These are phyloP conservation scores for Cricetomys ansorgei DNA, from an alignment of 2,113 vertebrate species.

Conservation along the genomic window DNA sequence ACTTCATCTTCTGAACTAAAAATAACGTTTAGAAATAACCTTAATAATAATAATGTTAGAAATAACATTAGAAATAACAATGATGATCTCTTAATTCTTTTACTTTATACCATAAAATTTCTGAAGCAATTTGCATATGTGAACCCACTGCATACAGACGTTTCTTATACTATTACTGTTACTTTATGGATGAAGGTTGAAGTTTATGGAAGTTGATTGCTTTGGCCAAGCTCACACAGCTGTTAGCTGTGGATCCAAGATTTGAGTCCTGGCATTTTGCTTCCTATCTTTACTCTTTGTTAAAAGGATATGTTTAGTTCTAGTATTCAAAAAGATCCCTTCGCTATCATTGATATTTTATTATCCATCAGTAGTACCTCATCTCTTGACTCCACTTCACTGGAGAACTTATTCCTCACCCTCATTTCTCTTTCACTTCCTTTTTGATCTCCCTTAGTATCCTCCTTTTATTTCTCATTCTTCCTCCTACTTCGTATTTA, in stretches of 20 bases:
- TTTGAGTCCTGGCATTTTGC: neutral
- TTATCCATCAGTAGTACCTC: neutral
- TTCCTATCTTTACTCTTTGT: neutral
- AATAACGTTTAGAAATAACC: constrained; percentile 26
- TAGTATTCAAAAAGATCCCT: neutral
- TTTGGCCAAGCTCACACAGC: neutral
- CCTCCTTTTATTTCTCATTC: neutral
- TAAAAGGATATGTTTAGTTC: neutral
- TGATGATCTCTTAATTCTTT: neutral
- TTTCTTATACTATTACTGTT: neutral
- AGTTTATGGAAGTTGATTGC: neutral
- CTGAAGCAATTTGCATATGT: neutral
- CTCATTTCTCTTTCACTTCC: neutral
- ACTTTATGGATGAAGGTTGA: neutral
- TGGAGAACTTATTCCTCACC: neutral
- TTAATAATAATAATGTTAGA: constrained; percentile 30
- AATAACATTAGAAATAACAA: constrained; percentile 36
- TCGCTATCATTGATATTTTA: neutral
- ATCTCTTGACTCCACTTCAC: neutral
- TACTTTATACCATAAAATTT: neutral
- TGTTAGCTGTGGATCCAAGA: neutral
- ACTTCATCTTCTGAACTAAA: neutral
- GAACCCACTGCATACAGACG: neutral
- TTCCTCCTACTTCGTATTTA: neutral
- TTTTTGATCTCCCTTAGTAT: neutral